These are phyloP conservation scores for Phymanthus crucifer DNA, from an alignment of 92 coral and sea anemone genomes.

Conservation along the genomic window DNA sequence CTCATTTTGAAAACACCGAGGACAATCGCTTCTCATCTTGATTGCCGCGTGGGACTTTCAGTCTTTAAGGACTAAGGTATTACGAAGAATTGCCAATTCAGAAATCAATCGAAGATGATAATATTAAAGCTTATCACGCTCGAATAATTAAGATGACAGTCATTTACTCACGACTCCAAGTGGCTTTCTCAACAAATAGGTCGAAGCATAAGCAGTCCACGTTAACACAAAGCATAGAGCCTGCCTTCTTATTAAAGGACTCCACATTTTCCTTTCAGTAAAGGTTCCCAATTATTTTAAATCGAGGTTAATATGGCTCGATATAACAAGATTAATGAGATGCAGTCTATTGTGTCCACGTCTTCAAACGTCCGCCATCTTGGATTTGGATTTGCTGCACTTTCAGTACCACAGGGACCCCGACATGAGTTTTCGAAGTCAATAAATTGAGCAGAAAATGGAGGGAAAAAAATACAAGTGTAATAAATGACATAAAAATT, in stretches of 20 bases:
- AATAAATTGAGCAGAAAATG: background rate
- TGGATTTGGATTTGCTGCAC: conserved; percentile 13
- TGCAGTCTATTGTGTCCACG: conserved; percentile 16
- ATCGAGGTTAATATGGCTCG: background rate
- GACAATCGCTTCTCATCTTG: too few species aligned
- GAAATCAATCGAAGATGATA: too few species aligned
- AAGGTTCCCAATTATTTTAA: background rate
- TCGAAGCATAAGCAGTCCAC: conserved; percentile 90
- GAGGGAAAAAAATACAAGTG: background rate
- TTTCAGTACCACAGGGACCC: conserved; percentile 17
- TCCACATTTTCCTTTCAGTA: conserved; percentile 17
- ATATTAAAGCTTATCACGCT: background rate
- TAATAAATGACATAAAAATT: too few species aligned
- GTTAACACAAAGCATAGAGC: conserved; percentile 65
- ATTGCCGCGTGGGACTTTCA: too few species aligned
- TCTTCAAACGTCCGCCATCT: conserved; percentile 24
- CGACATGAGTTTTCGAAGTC: background rate
- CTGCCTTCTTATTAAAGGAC: conserved; percentile 63
- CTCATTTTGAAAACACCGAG: too few species aligned
- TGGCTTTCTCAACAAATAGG: conserved; percentile 91
- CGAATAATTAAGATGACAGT: too few species aligned
- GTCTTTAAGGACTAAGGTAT: too few species aligned
- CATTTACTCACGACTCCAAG: conserved; percentile 91
- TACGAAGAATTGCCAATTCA: too few species aligned
- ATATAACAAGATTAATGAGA: background rate